Evolutionary conservation across 1,140 invertebrate genomes (phyloP), one percentile per base, ranked within the genome.

Genomic region (Solen grandis): DNA sequence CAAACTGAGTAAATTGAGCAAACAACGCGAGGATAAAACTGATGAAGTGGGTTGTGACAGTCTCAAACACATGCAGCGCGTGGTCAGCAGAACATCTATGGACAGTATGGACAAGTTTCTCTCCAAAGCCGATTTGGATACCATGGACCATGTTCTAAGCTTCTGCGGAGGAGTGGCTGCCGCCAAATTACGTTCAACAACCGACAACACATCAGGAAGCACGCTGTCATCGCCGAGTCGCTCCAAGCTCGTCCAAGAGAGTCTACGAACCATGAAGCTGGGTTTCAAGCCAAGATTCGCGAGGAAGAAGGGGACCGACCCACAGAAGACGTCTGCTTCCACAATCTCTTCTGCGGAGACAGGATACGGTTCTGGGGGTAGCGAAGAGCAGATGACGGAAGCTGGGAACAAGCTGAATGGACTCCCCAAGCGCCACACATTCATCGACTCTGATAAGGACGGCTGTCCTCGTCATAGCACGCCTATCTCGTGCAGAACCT

Each of bases 321-420:
- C 41, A 46, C 41, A 46, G 19, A 46, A 19, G 19, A 46, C 63
- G n/a, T 78, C 75, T 57, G 60, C 75, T 0, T 33, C 35, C 29
- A 78, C 75, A 1, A 41, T 78, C 22, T 38, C 31, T 54, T 78
- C 75, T 27, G 69, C 75, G 5, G 75, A 78, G 25, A 78, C 75
- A 1, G 75, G 75, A 14, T 78, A 78, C 62, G 35, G 66, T 16
- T 78, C 75, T 5, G 35, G 41, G 1, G 33, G 52, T 0, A 59
- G 63, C 69, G 65, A 57, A 31, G 1, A 10, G 29, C n/a, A 33
- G 5, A 38, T 4, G 41, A 5, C 13, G 5, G 36, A 10, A 36
- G 19, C 22, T 35, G 59, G 65, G 0, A 62, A n/a, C 33, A 29
- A 5, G 54, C 25, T 3, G 14, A 52, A 27, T 5, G 35, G 33